Percentiles rank a stretch among this genome's conserved stretches.
Evolutionary conservation across 2,888 invertebrate genomes (phyloP).

Genomic region (Zaprionus bogoriensis): DNA sequence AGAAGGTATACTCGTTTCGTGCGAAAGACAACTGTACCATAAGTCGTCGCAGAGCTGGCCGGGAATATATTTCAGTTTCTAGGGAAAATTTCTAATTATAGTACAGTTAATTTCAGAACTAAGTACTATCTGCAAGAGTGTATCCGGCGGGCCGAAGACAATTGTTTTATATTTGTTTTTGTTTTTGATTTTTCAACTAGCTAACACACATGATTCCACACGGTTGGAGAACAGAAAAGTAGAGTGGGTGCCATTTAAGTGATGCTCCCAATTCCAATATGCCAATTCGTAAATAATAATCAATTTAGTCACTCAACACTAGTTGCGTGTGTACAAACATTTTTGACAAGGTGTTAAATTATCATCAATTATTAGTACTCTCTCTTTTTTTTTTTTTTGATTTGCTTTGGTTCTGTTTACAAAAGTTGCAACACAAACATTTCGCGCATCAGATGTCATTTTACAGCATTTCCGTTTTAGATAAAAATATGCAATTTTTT

Average conservation of each 20-base stretch:
- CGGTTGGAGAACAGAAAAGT: slow-evolving; percentile 40
- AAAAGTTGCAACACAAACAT: slow-evolving; percentile 76
- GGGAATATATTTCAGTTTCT: no score
- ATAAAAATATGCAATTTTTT: slow-evolving; percentile 22
- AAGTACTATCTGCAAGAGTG: not conserved
- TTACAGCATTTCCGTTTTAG: slow-evolving; percentile 68
- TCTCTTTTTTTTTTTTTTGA: slow-evolving; percentile 19
- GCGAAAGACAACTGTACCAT: no score
- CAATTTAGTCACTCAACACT: slow-evolving; percentile 50
- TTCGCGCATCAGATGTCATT: slow-evolving; percentile 71
- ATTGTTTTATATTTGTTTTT: not conserved
- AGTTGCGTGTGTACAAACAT: slow-evolving; percentile 60
- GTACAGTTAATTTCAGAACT: not conserved
- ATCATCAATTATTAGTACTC: slow-evolving; percentile 46
- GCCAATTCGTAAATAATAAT: slow-evolving; percentile 65
- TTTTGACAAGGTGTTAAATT: slow-evolving; percentile 64
- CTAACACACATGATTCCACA: slow-evolving; percentile 60
- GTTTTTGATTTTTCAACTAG: slow-evolving; percentile 12
- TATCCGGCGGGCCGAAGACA: not conserved
- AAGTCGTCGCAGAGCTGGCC: no score
- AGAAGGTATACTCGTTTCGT: no score
- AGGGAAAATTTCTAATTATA: not conserved
- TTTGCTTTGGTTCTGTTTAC: slow-evolving; percentile 49
- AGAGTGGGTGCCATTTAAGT: slow-evolving; percentile 18
- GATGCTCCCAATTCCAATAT: slow-evolving; percentile 43